These are phyloP conservation scores for Hiodon alosoides DNA, from an alignment of 2,113 vertebrate genomes.

Conservation along the genomic window DNA sequence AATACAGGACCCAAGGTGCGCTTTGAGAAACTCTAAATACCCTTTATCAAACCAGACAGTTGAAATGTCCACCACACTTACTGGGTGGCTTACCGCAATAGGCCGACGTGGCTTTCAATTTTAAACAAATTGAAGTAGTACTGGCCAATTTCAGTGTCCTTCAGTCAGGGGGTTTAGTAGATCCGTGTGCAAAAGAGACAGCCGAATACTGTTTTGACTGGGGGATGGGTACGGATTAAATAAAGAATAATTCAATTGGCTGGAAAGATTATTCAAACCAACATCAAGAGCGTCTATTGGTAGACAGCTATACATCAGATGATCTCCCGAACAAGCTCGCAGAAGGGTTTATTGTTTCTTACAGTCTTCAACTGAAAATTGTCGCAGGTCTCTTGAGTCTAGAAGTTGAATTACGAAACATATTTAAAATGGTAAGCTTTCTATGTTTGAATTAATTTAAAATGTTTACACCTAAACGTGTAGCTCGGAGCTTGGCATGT, in stretches of 20 bases:
- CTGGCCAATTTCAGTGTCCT: conserved; percentile 5
- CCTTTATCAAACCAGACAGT: no score
- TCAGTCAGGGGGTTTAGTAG: conserved; percentile 39
- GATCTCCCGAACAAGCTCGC: conserved; percentile 51
- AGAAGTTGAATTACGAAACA: conserved; percentile 43
- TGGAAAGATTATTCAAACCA: conserved; percentile 52
- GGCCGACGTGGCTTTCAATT: background rate
- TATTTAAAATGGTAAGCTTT: conserved; percentile 43
- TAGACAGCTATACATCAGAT: conserved; percentile 35
- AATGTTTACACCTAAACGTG: background rate
- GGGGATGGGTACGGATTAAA: conserved; percentile 55
- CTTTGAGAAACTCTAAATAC: no score
- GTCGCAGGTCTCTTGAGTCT: conserved; percentile 45
- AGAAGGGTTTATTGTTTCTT: conserved; percentile 70
- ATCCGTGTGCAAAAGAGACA: conserved; percentile 57
- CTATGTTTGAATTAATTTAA: background rate
- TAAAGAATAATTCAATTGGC: conserved; percentile 50
- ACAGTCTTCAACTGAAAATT: conserved; percentile 57
- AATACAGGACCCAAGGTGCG: no score
- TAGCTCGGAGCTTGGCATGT: background rate
- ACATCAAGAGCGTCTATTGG: conserved; percentile 52
- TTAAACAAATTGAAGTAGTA: conserved; percentile 8
- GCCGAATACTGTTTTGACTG: conserved; percentile 33
- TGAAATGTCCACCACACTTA: no score
- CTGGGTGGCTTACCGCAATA: background rate